Evolutionary conservation across 2,113 vertebrate genomes (phyloP).

Genomic region (Myiozetetes cayanensis): DNA sequence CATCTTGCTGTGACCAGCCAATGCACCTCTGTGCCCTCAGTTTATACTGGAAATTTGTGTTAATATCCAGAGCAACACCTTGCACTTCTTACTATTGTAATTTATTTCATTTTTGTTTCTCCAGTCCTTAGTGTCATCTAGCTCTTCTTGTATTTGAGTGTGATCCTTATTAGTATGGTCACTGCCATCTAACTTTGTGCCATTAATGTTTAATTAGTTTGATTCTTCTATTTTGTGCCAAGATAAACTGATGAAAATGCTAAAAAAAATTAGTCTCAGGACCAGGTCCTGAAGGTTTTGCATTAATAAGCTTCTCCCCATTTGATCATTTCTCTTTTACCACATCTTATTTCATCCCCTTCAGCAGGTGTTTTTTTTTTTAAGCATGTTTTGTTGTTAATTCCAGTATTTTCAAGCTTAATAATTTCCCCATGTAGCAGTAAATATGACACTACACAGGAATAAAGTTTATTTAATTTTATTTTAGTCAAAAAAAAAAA

Average conservation of each 20-base stretch:
- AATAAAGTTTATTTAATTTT: background rate
- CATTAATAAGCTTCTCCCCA: background rate
- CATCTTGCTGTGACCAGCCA: background rate
- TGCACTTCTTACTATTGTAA: background rate
- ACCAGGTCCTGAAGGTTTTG: background rate
- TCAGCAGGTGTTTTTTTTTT: background rate
- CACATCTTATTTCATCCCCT: background rate
- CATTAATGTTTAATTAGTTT: constrained; percentile 30
- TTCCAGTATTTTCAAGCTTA: background rate
- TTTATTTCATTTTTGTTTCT: background rate
- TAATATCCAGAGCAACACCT: background rate
- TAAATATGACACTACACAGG: background rate
- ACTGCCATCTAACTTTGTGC: background rate
- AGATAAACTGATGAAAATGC: constrained; percentile 20
- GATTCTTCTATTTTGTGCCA: background rate
- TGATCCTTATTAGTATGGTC: background rate
- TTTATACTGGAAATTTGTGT: background rate
- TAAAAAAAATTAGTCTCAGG: background rate
- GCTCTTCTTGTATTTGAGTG: background rate
- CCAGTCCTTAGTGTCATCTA: background rate
- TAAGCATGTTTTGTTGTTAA: background rate
- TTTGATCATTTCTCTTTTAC: background rate
- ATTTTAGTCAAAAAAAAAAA: background rate
- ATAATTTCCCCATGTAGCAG: background rate
- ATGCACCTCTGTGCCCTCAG: background rate